Base-by-base conservation (phyloP, 2,797 vertebrate species). In the Crax fasciolata region DNA sequence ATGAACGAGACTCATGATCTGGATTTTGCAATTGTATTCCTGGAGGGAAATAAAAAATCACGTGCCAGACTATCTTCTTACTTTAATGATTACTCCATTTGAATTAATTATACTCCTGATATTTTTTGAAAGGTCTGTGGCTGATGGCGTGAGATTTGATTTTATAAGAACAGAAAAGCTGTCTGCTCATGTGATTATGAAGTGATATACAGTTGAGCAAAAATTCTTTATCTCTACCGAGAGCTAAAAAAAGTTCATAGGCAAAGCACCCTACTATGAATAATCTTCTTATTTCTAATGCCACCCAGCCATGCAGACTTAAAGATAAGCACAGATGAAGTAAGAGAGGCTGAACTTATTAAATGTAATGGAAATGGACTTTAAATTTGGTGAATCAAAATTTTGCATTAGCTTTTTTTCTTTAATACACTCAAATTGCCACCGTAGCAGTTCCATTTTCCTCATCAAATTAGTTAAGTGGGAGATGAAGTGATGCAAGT, bases 251-350 rank as follows among this genome's bases (percentile, higher is more conserved):
- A 89, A 81, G 68, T 93, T 93, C 85, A 92, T 57, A 91, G 75
- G 68, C 84, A 92, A 77, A 91, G 79, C 66, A 92, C 70, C 85
- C 82, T 93, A 88, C 82, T 96, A 96, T 95, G 91, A 96, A 94
- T 97, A 96, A 95, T 95, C 87, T 90, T 87, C 94, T 97, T 96
- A 97, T 96, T 96, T 86, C 89, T 95, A 91, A 92, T 95, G 80
- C 87, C 82, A 89, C 85, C 79, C 94, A 96, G 89, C 79, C 94
- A 93, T 96, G 94, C 91, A 96, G 91, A 96, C 89, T 94, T 91
- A 94, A 95, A 94, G 91, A 94, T 96, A 94, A 96, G 87, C 92
- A 89, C 66, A 91, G 85, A 96, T 92, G 96, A 96, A 91, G 84
- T 92, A 72, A 93, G 94, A 88, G 92, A 88, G 92, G 58, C 87